Conservation (phyloP, 2,113 vertebrate genomes). For the Oreochromis tanganicae region DNA sequence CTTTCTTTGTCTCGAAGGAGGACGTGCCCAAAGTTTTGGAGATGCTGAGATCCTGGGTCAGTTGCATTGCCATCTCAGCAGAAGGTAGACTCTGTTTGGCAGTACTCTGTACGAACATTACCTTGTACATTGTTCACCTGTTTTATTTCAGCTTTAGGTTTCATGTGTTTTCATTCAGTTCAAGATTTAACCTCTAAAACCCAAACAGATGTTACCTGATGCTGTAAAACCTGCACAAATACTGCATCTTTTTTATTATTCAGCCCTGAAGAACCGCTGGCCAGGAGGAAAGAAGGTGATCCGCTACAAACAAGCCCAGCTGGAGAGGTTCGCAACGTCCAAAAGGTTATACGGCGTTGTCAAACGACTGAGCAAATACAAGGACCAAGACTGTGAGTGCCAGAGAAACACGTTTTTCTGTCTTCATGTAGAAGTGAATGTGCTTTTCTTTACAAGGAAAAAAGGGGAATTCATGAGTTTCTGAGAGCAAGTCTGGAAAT, state of each 20-base stretch:
- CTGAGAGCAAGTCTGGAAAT: background rate
- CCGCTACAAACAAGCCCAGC: constrained; percentile 73
- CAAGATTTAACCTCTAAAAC: background rate
- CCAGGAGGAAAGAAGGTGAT: constrained; percentile 73
- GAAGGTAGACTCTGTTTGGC: constrained; percentile 65
- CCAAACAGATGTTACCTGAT: background rate
- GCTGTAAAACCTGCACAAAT: background rate
- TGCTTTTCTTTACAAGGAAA: background rate
- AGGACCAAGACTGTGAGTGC: constrained; percentile 78
- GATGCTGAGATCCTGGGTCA: constrained; percentile 85
- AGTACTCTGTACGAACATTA: background rate
- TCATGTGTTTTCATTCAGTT: background rate
- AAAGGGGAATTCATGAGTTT: background rate
- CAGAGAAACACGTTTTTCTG: background rate
- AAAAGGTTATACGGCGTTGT: constrained; percentile 74
- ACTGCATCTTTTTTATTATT: background rate
- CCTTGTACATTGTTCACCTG: background rate
- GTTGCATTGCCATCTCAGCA: constrained; percentile 67
- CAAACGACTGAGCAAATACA: constrained; percentile 73
- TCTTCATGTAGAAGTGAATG: accelerated
- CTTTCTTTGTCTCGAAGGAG: constrained; percentile 46
- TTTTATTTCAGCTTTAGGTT: background rate
- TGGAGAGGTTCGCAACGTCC: constrained; percentile 79
- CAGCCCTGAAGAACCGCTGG: constrained; percentile 81
- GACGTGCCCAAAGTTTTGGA: constrained; percentile 61